These are phyloP conservation scores for Siniperca undulata DNA, from an alignment of 2,797 vertebrate genomes.

Conservation along the genomic window DNA sequence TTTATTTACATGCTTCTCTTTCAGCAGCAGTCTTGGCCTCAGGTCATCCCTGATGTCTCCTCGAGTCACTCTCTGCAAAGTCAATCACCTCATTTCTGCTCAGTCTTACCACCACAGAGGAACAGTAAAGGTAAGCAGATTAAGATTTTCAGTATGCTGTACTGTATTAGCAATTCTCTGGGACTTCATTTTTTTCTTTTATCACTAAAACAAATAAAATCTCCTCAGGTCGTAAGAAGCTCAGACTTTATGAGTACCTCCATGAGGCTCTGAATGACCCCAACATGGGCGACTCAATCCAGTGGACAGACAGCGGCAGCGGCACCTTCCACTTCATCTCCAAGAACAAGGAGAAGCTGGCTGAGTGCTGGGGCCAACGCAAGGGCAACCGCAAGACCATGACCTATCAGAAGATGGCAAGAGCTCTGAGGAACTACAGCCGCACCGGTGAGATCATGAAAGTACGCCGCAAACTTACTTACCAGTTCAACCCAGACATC, in stretches of 20 bases:
- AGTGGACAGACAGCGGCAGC: slow-evolving; percentile 93
- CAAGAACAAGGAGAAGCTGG: slow-evolving; percentile 98
- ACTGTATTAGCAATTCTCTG: background rate
- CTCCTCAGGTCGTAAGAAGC: slow-evolving; percentile 92
- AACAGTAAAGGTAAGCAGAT: slow-evolving; percentile 88
- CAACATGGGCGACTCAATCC: slow-evolving; percentile 95
- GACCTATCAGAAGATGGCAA: slow-evolving; percentile 99
- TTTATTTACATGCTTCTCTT: slow-evolving; percentile 7
- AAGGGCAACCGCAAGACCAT: slow-evolving; percentile 99
- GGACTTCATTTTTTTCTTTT: background rate
- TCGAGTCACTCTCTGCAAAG: slow-evolving; percentile 64
- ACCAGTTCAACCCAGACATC: slow-evolving; percentile 94
- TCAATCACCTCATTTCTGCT: slow-evolving; percentile 84
- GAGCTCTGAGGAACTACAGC: slow-evolving; percentile 96
- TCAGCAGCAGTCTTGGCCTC: slow-evolving; percentile 80
- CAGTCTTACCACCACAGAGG: slow-evolving; percentile 82
- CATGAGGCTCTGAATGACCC: slow-evolving; percentile 92
- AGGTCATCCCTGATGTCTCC: slow-evolving; percentile 75
- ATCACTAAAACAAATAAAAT: slow-evolving; percentile 19
- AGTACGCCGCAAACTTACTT: slow-evolving; percentile 96
- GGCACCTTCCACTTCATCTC: slow-evolving; percentile 98
- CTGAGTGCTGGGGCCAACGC: slow-evolving; percentile 95
- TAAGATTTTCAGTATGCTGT: background rate
- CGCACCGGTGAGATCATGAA: slow-evolving; percentile 97
- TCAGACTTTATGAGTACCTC: slow-evolving; percentile 95